A percentile compares a stretch with the other conserved stretches of the same genome.
Conservation (phyloP, 2,113 vertebrate species). For the Sinosuthora webbiana region DNA sequence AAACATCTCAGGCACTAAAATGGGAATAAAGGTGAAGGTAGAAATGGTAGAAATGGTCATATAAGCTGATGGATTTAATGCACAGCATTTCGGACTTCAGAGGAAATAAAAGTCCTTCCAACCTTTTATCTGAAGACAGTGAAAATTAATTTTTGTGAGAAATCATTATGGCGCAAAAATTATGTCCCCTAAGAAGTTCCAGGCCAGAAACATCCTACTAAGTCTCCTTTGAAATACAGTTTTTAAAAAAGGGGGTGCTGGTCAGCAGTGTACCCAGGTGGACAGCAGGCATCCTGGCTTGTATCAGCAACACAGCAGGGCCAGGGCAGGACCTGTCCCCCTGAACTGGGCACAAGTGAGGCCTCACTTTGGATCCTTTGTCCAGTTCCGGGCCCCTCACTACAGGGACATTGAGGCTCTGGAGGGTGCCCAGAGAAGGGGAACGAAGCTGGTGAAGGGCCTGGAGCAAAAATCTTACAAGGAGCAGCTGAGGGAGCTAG, state of each 20-base stretch:
- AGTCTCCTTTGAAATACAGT: neutral
- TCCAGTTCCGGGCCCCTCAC: no score
- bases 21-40: neutral
- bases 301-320: no score
- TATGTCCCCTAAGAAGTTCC: neutral
- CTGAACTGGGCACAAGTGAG: rapidly evolving
- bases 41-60: neutral
- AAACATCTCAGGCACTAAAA: neutral
- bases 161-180: neutral
- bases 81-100: neutral
- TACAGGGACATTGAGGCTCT: neutral
- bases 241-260: neutral
- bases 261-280: no score
- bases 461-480: neutral
- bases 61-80: neutral
- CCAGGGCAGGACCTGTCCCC: no score
- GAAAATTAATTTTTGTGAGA: neutral
- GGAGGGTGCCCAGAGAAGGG: neutral
- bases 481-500: neutral
- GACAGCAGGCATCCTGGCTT: neutral
- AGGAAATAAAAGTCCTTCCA: neutral
- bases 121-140: neutral
- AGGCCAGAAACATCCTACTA: neutral
- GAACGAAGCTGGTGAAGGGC: neutral
- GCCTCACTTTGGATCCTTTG: no score